Conservation (phyloP, 1,140 invertebrate genomes). For the Tetraneura akinire region DNA sequence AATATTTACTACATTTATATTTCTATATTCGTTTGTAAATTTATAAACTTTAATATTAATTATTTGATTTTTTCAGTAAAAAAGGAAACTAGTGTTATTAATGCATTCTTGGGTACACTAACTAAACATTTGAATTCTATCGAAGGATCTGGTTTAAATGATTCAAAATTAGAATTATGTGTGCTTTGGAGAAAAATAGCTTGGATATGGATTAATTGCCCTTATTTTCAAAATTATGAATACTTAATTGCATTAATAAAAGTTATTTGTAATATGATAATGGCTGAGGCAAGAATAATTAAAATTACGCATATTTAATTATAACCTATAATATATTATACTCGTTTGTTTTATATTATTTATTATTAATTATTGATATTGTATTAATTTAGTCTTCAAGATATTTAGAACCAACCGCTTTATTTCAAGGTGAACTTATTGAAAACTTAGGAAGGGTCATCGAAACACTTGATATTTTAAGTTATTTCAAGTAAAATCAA, state of each 20-base stretch:
- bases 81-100: slow-evolving; percentile 11
- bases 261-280: slow-evolving; percentile 77
- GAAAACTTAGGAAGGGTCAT: slow-evolving; percentile 64
- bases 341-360: no score
- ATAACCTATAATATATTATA: no score
- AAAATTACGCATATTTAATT: no score
- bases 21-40: not conserved
- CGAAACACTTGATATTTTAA: slow-evolving; percentile 61
- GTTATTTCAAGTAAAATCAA: slow-evolving; percentile 61
- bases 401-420: slow-evolving; percentile 63
- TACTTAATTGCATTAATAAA: slow-evolving; percentile 72
- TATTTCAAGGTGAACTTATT: slow-evolving; percentile 74
- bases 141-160: slow-evolving; percentile 64
- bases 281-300: slow-evolving; percentile 63
- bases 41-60: not conserved
- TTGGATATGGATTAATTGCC: slow-evolving; percentile 80
- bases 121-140: slow-evolving; percentile 1
- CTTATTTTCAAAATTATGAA: slow-evolving; percentile 77
- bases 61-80: slow-evolving; percentile 19
- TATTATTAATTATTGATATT: slow-evolving; percentile 38
- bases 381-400: slow-evolving; percentile 55
- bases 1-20: not conserved
- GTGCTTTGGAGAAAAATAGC: slow-evolving; percentile 76
- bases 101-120: not conserved
- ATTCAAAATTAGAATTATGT: slow-evolving; percentile 66